These are phyloP conservation scores for Hybognathus amarus DNA, from an alignment of 2,797 vertebrate species.

Conservation along the genomic window DNA sequence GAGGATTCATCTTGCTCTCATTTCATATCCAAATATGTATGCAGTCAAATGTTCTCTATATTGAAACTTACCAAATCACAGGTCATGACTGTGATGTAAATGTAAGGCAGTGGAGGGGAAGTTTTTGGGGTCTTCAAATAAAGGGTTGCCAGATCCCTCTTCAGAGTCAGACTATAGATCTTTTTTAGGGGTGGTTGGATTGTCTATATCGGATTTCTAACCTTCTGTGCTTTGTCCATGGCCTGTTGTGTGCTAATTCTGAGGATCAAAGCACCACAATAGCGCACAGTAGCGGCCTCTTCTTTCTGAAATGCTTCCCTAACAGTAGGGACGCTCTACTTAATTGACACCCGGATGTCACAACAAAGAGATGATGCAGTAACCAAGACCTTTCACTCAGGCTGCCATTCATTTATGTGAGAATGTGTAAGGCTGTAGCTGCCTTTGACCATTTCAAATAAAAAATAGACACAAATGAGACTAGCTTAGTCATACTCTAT, in stretches of 20 bases:
- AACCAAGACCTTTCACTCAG: conserved; percentile 10
- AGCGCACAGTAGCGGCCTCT: background rate
- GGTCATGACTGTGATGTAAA: background rate
- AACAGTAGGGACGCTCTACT: conserved; percentile 28
- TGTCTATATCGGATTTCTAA: conserved; percentile 4
- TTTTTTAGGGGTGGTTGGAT: background rate
- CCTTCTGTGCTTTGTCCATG: background rate
- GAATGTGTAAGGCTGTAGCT: background rate
- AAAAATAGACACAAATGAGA: background rate
- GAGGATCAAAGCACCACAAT: conserved; percentile 17
- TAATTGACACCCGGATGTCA: conserved; percentile 33
- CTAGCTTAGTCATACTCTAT: background rate
- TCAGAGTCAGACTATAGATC: background rate
- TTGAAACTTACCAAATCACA: background rate
- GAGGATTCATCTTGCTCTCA: background rate
- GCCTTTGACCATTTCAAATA: background rate
- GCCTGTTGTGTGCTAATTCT: conserved; percentile 8
- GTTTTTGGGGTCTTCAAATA: background rate
- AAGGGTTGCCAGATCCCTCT: background rate
- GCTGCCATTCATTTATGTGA: conserved; percentile 43
- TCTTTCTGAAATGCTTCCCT: conserved; percentile 33
- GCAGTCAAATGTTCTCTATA: background rate
- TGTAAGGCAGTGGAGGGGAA: too few relatives aligned
- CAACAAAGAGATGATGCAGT: conserved; percentile 36
- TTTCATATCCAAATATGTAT: conserved; percentile 2